Conservation (phyloP, 1,140 invertebrate genomes). For the Akabosia matsudoensis region DNA sequence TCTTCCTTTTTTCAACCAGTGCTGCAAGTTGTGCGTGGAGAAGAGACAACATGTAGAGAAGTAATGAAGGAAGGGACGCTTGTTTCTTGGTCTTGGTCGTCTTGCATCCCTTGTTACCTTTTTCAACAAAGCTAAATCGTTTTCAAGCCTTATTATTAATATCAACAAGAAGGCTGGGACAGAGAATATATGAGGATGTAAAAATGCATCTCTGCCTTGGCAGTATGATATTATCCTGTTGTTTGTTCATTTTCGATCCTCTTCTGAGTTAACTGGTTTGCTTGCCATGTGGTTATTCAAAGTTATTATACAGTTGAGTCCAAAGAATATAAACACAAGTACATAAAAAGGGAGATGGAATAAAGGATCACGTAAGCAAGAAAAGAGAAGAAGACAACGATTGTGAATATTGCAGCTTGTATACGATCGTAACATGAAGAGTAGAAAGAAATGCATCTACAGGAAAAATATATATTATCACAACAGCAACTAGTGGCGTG, state of each 20-base stretch:
- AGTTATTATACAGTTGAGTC: not conserved
- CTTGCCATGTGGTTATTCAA: slow-evolving; percentile 8
- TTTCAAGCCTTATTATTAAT: slow-evolving; percentile 21
- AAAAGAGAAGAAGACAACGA: not conserved
- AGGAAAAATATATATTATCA: not conserved
- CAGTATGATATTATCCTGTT: slow-evolving; percentile 8
- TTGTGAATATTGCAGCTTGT: not conserved
- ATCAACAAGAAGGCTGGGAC: slow-evolving; percentile 7
- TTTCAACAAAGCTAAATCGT: slow-evolving; percentile 12
- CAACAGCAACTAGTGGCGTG: not conserved
- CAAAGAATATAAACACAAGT: slow-evolving; percentile 6
- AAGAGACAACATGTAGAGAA: not conserved
- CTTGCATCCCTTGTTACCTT: not conserved
- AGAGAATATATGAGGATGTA: not conserved
- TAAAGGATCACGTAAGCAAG: not conserved
- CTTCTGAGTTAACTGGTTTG: not conserved
- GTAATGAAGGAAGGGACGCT: not conserved
- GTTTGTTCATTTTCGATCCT: not conserved
- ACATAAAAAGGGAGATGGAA: not conserved
- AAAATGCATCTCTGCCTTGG: not conserved
- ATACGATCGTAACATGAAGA: not conserved
- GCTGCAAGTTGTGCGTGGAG: slow-evolving; percentile 5
- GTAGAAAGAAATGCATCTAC: not conserved
- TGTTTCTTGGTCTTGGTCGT: not conserved
- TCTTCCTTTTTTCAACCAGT: not conserved